phyloP scores from a whole-genome alignment of 2,797 vertebrate species.

The Melanotaenia trifasciata region DNA sequence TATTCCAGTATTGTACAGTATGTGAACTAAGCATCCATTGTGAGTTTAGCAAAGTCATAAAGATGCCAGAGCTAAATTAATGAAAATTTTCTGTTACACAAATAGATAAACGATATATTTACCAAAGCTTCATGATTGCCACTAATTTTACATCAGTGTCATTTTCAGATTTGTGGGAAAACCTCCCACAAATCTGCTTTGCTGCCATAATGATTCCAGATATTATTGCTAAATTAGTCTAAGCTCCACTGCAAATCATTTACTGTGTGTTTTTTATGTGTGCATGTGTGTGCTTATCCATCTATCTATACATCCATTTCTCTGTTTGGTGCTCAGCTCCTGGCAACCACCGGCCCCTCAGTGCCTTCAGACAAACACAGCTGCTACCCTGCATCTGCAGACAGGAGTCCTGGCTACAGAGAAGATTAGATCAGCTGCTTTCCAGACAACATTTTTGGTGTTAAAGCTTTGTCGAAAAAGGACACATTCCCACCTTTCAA shows the following conservation, averaged over 20 bases:
- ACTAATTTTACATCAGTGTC: too few species aligned
- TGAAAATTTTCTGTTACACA: too few species aligned
- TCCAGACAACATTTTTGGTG: conserved; percentile 15
- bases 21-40: too few species aligned
- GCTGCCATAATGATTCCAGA: background rate
- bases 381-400: conserved; percentile 65
- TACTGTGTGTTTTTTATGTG: conserved; percentile 1
- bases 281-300: background rate
- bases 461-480: background rate
- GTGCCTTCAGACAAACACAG: conserved; percentile 66
- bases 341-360: conserved; percentile 56
- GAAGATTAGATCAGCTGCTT: conserved; percentile 45
- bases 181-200: background rate
- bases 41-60: too few species aligned
- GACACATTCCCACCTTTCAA: background rate
- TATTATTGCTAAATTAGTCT: background rate
- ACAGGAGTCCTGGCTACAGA: conserved; percentile 26
- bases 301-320: background rate
- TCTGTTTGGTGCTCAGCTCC: conserved; percentile 43
- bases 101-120: too few species aligned
- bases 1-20: background rate
- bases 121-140: too few species aligned
- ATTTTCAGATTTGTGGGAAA: too few species aligned
- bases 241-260: too few species aligned
- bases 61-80: too few species aligned